Evolutionary conservation across 1,140 invertebrate species (phyloP), one percentile per base, ranked within the genome.

Genomic region (Diprion similis): DNA sequence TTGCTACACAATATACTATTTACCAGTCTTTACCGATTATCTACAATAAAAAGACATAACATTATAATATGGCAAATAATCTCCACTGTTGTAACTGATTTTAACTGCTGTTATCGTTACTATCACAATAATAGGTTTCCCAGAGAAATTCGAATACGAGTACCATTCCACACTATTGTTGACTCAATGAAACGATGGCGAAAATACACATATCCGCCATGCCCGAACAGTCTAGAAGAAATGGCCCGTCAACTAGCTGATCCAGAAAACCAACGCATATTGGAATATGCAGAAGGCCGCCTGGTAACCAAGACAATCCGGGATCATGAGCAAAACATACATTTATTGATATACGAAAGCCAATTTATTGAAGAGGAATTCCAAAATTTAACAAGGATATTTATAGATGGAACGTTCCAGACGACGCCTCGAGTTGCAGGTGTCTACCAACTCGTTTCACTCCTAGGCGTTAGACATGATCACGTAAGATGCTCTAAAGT

Each of bases 341-440:
- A 67, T 13, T 7, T 72, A 19, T 64, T 65, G 13, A 46, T 71
- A 15, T 48, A 72, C 45, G 71, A 72, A 68, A 65, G 18, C 11
- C 15, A 72, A 68, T 72, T 72, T 7, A 13, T 47, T 18, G 17
- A 18, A 46, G 4, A 15, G 0, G 24, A 72, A 10, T 72, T 72
- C 51, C 6, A 8, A 0, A 72, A 66, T 8, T 64, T 72, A 1
- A 1, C 64, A 6, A 64, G 47, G 3, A 45, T 72, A 18, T 72
- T 72, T 47, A 72, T 72, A 8, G 71, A 72, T 18, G 37, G 10
- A 6, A 71, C 70, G n/a, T 72, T 72, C 19, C 64, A 72, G 37
- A 72, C 71, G 6, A 72, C 37, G 15, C 70, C 70, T 4, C 37
- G 17, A 48, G 18, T 71, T 9, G 8, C 9, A 10, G 70, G 47